Evolutionary conservation across 1,140 invertebrate genomes (phyloP).

Genomic region (Drosophila hydei): DNA sequence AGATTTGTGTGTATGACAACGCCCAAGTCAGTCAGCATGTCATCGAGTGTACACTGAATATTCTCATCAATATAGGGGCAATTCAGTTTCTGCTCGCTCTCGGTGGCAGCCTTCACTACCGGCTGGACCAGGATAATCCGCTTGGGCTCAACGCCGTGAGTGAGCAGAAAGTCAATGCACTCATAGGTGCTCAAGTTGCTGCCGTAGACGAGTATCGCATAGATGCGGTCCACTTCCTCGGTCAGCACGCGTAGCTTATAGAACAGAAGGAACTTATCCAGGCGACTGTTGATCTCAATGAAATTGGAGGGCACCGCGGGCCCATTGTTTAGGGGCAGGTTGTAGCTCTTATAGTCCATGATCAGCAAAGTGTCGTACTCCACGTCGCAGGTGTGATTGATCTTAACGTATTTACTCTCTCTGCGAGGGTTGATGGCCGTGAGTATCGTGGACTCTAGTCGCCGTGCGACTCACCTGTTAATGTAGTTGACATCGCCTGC

Average conservation of each 20-base stretch:
- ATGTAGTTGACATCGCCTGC: constrained; percentile 43
- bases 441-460: background rate
- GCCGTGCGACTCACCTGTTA: constrained; percentile 36
- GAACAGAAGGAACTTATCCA: constrained; percentile 62
- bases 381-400: constrained; percentile 59
- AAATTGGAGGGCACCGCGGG: constrained; percentile 52
- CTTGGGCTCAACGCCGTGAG: constrained; percentile 35
- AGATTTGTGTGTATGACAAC: constrained; percentile 30
- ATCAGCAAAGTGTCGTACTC: constrained; percentile 64
- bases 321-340: background rate
- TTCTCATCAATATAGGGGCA: constrained; percentile 49
- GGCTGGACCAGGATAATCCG: constrained; percentile 49
- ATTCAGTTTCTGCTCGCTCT: constrained; percentile 25
- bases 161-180: constrained; percentile 61
- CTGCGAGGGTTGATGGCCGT: too few species aligned
- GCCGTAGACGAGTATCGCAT: constrained; percentile 60
- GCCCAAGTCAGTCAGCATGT: constrained; percentile 50
- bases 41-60: constrained; percentile 51
- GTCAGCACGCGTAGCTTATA: constrained; percentile 56
- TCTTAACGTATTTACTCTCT: constrained; percentile 44
- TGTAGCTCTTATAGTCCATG: constrained; percentile 36
- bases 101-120: background rate
- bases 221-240: constrained; percentile 27
- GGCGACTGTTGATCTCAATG: constrained; percentile 57
- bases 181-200: constrained; percentile 55